Conservation (phyloP, 2,797 vertebrate genomes). For the Simalia tracyae region DNA sequence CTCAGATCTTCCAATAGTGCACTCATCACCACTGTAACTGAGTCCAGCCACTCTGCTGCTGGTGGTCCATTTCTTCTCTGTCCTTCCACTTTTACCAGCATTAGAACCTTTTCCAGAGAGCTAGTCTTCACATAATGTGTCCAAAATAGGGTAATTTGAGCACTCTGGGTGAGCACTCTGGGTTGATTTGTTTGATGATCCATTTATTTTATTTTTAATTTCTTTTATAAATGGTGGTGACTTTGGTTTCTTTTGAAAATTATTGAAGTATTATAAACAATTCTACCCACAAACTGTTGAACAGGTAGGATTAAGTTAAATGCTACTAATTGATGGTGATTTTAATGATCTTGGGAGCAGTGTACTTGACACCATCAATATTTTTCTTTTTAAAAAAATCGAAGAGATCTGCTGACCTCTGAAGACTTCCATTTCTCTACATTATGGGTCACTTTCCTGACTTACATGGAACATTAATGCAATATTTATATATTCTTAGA, state of each 20-base stretch:
- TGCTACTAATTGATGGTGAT: not conserved
- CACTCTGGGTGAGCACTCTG: not conserved
- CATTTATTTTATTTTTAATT: not conserved
- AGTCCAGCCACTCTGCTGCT: not conserved
- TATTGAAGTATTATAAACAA: not conserved
- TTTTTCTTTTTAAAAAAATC: conserved; percentile 19
- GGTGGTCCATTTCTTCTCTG: not conserved
- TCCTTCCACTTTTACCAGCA: not conserved
- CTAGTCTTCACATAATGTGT: not conserved
- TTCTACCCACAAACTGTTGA: not conserved
- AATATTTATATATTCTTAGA: conserved; percentile 53
- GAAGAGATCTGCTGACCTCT: conserved; percentile 46
- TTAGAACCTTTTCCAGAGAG: not conserved
- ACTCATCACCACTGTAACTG: not conserved
- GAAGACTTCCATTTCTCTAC: conserved; percentile 43
- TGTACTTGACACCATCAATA: conserved; percentile 1
- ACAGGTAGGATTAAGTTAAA: conserved; percentile 8
- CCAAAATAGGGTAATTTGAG: not conserved
- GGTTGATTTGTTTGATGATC: not conserved
- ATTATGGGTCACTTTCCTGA: not conserved
- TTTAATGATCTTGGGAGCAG: not conserved
- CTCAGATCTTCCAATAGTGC: not conserved
- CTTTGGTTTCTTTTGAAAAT: not conserved
- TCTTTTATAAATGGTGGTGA: not conserved
- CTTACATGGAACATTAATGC: conserved; percentile 55